Base-by-base conservation (phyloP, 2,888 invertebrate species). In the Electrophaes corylata region DNA sequence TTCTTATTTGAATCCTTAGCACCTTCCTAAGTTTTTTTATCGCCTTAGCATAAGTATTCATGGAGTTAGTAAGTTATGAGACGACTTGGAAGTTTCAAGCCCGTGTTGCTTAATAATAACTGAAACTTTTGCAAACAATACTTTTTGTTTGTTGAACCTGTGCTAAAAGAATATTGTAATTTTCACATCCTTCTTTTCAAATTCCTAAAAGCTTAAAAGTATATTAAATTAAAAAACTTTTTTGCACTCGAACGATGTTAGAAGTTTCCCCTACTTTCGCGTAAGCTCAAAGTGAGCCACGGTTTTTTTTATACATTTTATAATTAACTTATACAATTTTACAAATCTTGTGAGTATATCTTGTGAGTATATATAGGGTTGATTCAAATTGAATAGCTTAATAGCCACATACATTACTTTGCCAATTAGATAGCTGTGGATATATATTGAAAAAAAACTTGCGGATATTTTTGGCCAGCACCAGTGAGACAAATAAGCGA, bases 31-130 rank as follows among this genome's bases (percentile, higher is more conserved):
- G 50, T 33, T 33, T 46, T 50, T 46, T 43, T 54, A 59, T 59
- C 41, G 23, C 16, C 50, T 14, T 39, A 41, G n/a, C 58, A 60
- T 60, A 51, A 51, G 60, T 60, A 60, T 60, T 60, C 60, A 60
- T 60, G 51, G 43, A 60, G 55, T 51, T 60, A 39, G 41, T 35
- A 59, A 59, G 58, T 54, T 55, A 55, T 51, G 49, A 41, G 51
- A 40, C 31, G 54, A 50, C 35, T 60, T 39, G 26, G 23, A 47
- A 55, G 51, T 33, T 37, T 48, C 59, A 26, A 41, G 49, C 26
- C 39, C 18, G 40, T 50, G 41, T 52, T 51, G 44, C 23, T 40
- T 47, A 39, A 37, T 48, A 50, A 53, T 51, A 56, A 40, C 56
- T 41, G 35, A 40, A 52, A 51, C 51, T 55, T 44, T 12, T 18